A percentile compares a stretch with the other conserved stretches of the same genome.
These are phyloP conservation scores for Punctoribates punctum DNA, from an alignment of 2,888 invertebrate genomes.

Conservation along the genomic window DNA sequence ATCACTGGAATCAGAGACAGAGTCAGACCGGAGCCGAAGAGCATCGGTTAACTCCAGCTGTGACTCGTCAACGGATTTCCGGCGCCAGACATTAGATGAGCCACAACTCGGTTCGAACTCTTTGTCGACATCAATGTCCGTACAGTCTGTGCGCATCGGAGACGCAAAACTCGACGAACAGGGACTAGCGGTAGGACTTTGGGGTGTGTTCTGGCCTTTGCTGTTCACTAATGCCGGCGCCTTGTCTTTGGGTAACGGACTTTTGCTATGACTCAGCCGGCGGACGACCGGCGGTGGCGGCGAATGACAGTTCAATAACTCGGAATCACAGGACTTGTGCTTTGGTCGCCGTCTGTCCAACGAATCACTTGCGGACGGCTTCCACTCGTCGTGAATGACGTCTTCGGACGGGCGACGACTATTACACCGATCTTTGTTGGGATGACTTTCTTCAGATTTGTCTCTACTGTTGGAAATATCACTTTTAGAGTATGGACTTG, in stretches of 20 bases:
- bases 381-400: slow-evolving; percentile 36
- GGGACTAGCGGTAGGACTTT: slow-evolving; percentile 46
- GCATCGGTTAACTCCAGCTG: background rate
- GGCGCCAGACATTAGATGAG: slow-evolving; percentile 39
- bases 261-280: slow-evolving; percentile 49
- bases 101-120: slow-evolving; percentile 31
- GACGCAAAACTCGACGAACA: slow-evolving; percentile 46
- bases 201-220: slow-evolving; percentile 38
- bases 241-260: slow-evolving; percentile 45
- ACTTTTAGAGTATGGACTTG: slow-evolving; percentile 38
- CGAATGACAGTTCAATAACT: slow-evolving; percentile 50
- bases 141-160: slow-evolving; percentile 43
- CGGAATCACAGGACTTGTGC: slow-evolving; percentile 50
- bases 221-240: slow-evolving; percentile 6
- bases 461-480: slow-evolving; percentile 29
- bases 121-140: slow-evolving; percentile 45
- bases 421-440: background rate
- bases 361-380: slow-evolving; percentile 41
- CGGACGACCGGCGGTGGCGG: slow-evolving; percentile 50
- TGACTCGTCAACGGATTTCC: slow-evolving; percentile 42
- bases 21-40: slow-evolving; percentile 27
- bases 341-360: slow-evolving; percentile 44
- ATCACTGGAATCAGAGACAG: slow-evolving; percentile 38
- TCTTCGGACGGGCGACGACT: slow-evolving; percentile 36
- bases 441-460: slow-evolving; percentile 31